Evolutionary conservation across 2,797 vertebrate species (phyloP).

Genomic region (Spondyliosoma cantharus): DNA sequence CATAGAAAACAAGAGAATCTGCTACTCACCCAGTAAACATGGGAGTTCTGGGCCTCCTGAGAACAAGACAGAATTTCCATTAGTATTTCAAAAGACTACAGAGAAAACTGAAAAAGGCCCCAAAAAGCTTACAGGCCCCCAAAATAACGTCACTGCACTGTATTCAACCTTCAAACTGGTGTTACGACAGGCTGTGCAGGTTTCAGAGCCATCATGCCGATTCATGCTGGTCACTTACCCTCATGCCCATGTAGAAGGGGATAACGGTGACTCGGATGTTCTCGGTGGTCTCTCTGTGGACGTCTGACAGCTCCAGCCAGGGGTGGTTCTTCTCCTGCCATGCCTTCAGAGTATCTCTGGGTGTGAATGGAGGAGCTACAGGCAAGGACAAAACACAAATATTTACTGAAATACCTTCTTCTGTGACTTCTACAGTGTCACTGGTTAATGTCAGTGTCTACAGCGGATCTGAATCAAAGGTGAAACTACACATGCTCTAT

Average conservation of each 20-base stretch:
- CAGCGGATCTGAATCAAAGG: neutral
- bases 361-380: slow-evolving; percentile 90
- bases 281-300: slow-evolving; percentile 97
- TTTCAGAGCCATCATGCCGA: neutral
- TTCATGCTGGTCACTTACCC: slow-evolving; percentile 81
- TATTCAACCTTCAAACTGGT: neutral
- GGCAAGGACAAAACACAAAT: neutral
- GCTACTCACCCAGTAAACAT: slow-evolving; percentile 97
- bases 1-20: neutral
- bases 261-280: slow-evolving; percentile 98
- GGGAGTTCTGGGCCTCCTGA: slow-evolving; percentile 98
- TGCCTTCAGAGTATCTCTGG: slow-evolving; percentile 93
- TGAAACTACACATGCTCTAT: neutral
- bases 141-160: neutral
- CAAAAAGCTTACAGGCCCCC: neutral
- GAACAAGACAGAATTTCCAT: slow-evolving; percentile 25
- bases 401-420: neutral
- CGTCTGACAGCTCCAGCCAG: slow-evolving; percentile 97
- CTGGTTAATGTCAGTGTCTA: neutral
- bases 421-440: neutral
- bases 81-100: slow-evolving; percentile 13
- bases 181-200: neutral
- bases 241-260: slow-evolving; percentile 99
- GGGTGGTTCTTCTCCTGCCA: slow-evolving; percentile 99
- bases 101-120: neutral